Conservation (phyloP, 2,888 invertebrate genomes). For the Parnassius mnemosyne region DNA sequence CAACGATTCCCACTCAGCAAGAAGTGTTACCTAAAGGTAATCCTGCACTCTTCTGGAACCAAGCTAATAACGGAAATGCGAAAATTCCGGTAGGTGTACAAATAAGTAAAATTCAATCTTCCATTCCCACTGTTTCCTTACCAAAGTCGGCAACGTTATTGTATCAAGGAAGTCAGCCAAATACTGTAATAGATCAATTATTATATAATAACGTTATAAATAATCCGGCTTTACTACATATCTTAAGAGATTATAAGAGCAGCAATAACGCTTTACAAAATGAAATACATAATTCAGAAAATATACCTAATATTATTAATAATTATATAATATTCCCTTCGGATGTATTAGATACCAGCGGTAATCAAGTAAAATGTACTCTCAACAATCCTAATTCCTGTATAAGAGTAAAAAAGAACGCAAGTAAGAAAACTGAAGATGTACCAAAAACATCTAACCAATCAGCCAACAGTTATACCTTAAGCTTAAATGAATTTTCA, state of each 20-base stretch:
- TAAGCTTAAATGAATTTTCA: background rate
- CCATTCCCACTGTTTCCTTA: background rate
- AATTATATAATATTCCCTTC: slow-evolving; percentile 49
- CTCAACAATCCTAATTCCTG: slow-evolving; percentile 1
- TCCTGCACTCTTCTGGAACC: slow-evolving; percentile 6
- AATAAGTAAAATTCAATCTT: background rate
- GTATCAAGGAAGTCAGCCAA: slow-evolving; percentile 1
- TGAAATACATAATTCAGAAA: background rate
- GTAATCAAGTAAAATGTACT: background rate
- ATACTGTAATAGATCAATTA: background rate
- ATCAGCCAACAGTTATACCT: background rate
- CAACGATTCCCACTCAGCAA: slow-evolving; percentile 16
- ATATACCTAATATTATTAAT: slow-evolving; percentile 42
- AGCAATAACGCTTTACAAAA: slow-evolving; percentile 3
- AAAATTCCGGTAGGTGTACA: background rate
- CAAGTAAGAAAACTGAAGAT: background rate
- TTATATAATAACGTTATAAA: slow-evolving; percentile 9
- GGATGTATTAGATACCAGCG: slow-evolving; percentile 25
- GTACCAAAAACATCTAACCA: background rate
- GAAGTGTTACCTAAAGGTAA: slow-evolving; percentile 5
- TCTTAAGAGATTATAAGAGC: background rate
- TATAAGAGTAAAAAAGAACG: slow-evolving; percentile 15
- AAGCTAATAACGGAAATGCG: slow-evolving; percentile 14
- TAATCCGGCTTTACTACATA: slow-evolving; percentile 2
- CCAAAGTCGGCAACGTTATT: background rate